These are phyloP conservation scores for Phymatocera aterrima DNA, from an alignment of 2,888 invertebrate species.

Conservation along the genomic window DNA sequence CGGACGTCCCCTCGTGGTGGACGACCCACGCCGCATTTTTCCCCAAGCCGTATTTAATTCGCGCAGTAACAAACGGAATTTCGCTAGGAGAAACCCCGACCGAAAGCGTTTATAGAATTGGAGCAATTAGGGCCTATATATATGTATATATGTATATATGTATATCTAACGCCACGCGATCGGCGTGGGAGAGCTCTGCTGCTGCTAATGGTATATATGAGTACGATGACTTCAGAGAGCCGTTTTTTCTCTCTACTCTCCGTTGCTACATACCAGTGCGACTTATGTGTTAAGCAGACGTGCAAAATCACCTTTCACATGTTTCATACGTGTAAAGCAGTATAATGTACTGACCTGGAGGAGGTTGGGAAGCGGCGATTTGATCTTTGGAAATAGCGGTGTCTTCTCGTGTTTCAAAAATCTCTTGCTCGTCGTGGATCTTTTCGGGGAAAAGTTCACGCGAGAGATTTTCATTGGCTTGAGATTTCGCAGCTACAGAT, in stretches of 20 bases:
- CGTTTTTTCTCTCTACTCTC: background rate
- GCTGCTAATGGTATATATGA: background rate
- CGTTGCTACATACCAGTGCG: no score
- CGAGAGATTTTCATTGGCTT: conserved; percentile 56
- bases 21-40: background rate
- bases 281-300: no score
- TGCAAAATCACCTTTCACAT: no score
- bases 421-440: conserved; percentile 62
- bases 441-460: conserved; percentile 63
- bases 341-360: conserved; percentile 19
- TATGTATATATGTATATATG: no score
- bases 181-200: conserved; percentile 28
- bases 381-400: background rate
- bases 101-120: conserved; percentile 26
- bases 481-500: conserved; percentile 62
- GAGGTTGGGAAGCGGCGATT: background rate
- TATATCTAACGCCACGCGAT: conserved; percentile 9
- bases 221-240: conserved; percentile 25
- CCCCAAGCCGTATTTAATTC: background rate
- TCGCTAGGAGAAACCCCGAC: background rate
- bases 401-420: conserved; percentile 18
- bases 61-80: background rate
- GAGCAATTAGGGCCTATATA: conserved; percentile 28
- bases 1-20: background rate
- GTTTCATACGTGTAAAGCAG: no score